phyloP scores from a whole-genome alignment of 2,797 vertebrate species.

The Typhlichthys eigenmanni region DNA sequence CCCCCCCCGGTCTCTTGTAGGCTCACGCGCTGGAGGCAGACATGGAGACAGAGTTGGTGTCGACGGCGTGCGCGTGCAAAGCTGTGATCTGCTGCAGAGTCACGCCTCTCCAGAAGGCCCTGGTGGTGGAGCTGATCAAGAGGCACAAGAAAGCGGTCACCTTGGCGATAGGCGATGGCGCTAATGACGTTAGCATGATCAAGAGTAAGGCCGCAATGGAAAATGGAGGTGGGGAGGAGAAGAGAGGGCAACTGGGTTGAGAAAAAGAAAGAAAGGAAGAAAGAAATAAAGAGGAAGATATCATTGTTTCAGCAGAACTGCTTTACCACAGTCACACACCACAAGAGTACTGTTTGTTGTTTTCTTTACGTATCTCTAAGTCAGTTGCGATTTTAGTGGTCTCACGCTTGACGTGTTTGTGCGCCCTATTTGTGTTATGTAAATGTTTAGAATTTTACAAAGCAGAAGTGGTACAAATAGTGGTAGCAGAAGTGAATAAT shows the following conservation, averaged over 20 bases:
- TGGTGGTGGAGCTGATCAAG: conserved; percentile 95
- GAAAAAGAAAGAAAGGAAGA: background rate
- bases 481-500: no score
- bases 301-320: background rate
- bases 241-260: conserved; percentile 4
- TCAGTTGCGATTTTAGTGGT: conserved; percentile 23
- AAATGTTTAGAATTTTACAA: no score
- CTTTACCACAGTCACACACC: conserved; percentile 16
- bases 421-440: no score
- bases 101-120: conserved; percentile 92
- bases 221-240: background rate
- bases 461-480: no score
- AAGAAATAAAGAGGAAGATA: conserved; percentile 33
- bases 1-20: conserved; percentile 55
- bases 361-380: conserved; percentile 37
- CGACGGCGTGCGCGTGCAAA: conserved; percentile 87
- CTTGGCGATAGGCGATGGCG: conserved; percentile 90
- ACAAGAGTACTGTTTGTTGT: conserved; percentile 13
- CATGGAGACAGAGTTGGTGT: conserved; percentile 91
- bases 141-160: conserved; percentile 93
- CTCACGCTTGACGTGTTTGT: no score
- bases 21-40: conserved; percentile 92
- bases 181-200: conserved; percentile 97
- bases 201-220: conserved; percentile 82
- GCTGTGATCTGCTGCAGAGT: conserved; percentile 95